Conservation (phyloP, 2,113 vertebrate genomes). For the Drymodes brunneopygia region DNA sequence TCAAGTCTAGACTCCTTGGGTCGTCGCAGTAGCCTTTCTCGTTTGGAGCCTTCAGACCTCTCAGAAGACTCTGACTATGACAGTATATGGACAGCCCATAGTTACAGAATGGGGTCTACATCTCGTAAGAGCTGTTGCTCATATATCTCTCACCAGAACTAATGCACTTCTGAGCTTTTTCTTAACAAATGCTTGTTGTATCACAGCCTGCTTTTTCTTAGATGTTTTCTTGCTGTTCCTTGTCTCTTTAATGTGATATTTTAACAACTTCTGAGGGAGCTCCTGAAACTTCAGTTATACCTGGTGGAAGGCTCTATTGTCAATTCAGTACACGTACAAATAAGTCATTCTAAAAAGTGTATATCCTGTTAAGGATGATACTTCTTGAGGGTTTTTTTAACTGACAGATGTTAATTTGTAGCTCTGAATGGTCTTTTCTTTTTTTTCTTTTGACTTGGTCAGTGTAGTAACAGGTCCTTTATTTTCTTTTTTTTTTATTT, state of each 20-base stretch:
- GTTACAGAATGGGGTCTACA: slow-evolving; percentile 98
- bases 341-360: slow-evolving; percentile 18
- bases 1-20: slow-evolving; percentile 92
- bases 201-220: slow-evolving; percentile 85
- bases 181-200: slow-evolving; percentile 85
- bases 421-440: slow-evolving; percentile 15
- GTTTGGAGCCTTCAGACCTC: slow-evolving; percentile 95
- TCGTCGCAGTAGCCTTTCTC: slow-evolving; percentile 96
- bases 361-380: slow-evolving; percentile 47
- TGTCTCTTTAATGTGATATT: slow-evolving; percentile 82
- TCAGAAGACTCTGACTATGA: slow-evolving; percentile 99
- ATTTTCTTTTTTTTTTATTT: neutral
- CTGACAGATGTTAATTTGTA: slow-evolving; percentile 46
- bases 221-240: slow-evolving; percentile 87
- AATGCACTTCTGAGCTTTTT: slow-evolving; percentile 82
- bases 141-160: slow-evolving; percentile 99
- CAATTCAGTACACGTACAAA: slow-evolving; percentile 1
- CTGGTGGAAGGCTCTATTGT: slow-evolving; percentile 64
- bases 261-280: slow-evolving; percentile 76
- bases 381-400: slow-evolving; percentile 35
- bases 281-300: slow-evolving; percentile 69
- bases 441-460: slow-evolving; percentile 20
- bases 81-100: slow-evolving; percentile 99
- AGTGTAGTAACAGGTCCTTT: slow-evolving; percentile 56
- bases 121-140: slow-evolving; percentile 99